Percentiles rank a stretch among this genome's conserved stretches.
Evolutionary conservation across 2,797 vertebrate genomes (phyloP).

Genomic region (Melanotaenia parkinsoni): DNA sequence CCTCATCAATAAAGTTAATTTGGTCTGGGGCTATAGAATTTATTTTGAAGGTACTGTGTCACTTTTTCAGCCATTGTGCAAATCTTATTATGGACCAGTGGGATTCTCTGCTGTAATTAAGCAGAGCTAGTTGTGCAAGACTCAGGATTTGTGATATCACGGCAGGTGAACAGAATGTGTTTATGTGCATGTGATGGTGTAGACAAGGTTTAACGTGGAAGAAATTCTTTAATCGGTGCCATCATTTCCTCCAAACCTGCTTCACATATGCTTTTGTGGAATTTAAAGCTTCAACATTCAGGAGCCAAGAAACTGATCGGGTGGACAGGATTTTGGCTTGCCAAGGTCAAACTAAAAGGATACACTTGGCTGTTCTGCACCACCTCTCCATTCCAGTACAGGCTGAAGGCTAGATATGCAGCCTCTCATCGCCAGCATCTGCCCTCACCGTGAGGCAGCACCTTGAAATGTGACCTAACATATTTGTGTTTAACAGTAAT

Average conservation of each 20-base stretch:
- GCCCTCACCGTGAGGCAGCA: constrained; percentile 42
- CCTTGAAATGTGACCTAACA: constrained; percentile 39
- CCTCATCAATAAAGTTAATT: constrained; percentile 70
- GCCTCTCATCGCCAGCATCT: constrained; percentile 29
- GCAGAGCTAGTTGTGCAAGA: constrained; percentile 56
- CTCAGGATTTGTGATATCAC: constrained; percentile 68
- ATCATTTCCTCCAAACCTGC: constrained; percentile 49
- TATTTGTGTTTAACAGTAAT: constrained; percentile 40
- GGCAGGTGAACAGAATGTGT: constrained; percentile 50
- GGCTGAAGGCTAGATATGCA: constrained; percentile 40
- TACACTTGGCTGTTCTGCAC: constrained; percentile 23
- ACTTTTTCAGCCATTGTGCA: constrained; percentile 60
- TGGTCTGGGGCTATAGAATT: constrained; percentile 56
- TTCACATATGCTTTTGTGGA: constrained; percentile 51
- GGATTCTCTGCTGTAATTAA: constrained; percentile 72
- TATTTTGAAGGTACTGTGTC: constrained; percentile 53
- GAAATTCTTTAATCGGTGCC: constrained; percentile 57
- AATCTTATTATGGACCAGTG: constrained; percentile 58
- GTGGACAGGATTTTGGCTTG: constrained; percentile 30
- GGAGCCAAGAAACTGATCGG: constrained; percentile 48
- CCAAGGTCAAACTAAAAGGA: constrained; percentile 22
- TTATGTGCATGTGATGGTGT: constrained; percentile 21
- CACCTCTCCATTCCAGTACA: constrained; percentile 24
- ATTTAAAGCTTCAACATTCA: constrained; percentile 39
- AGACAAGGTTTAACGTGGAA: constrained; percentile 42